Evolutionary conservation across 2,888 invertebrate genomes (phyloP).

Genomic region (Chloroclystis v-ata): DNA sequence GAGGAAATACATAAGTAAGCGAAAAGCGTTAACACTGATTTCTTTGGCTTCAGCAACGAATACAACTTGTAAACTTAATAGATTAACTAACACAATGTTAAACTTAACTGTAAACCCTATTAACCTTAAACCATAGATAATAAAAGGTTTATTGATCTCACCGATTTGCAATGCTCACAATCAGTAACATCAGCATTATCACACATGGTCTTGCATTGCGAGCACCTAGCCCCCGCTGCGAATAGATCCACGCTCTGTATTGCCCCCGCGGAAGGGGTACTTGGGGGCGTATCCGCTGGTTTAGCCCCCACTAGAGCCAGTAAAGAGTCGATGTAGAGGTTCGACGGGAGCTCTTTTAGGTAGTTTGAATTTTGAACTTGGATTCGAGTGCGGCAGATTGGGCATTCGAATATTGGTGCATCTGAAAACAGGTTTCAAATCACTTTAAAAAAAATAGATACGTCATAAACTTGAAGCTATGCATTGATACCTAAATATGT

Average conservation of each 20-base stretch:
- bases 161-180: slow-evolving; percentile 81
- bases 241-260: slow-evolving; percentile 54
- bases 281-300: slow-evolving; percentile 40
- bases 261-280: slow-evolving; percentile 29
- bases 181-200: slow-evolving; percentile 49
- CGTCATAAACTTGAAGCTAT: too few species aligned
- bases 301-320: slow-evolving; percentile 67
- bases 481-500: too few species aligned
- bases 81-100: too few species aligned
- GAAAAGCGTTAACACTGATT: too few species aligned
- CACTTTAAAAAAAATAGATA: too few species aligned
- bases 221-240: slow-evolving; percentile 52
- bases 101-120: too few species aligned
- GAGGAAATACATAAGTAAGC: too few species aligned
- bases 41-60: too few species aligned
- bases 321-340: slow-evolving; percentile 82
- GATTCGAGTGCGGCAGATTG: slow-evolving; percentile 76
- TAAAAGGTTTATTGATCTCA: too few species aligned
- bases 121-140: too few species aligned
- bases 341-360: slow-evolving; percentile 80
- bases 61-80: too few species aligned
- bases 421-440: slow-evolving; percentile 45
- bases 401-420: slow-evolving; percentile 67
- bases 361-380: slow-evolving; percentile 70
- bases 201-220: slow-evolving; percentile 56